A percentile compares a stretch with the other conserved stretches of the same genome.
phyloP scores from a whole-genome alignment of 2,888 invertebrate genomes.

The Carpatolechia fugitivella region DNA sequence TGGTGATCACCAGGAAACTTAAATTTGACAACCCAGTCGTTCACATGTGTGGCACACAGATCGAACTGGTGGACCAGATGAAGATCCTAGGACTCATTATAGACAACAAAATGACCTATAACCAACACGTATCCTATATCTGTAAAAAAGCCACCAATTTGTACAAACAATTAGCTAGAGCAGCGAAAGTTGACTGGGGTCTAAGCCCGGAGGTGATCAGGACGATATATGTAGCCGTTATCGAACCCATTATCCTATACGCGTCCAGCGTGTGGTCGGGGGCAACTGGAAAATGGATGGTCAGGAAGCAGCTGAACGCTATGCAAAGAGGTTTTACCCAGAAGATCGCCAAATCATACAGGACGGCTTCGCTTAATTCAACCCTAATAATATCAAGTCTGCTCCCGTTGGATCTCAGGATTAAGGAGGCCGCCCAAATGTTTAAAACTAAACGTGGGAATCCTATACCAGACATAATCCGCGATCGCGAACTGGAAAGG shows the following conservation, averaged over 20 bases:
- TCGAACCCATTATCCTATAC: slow-evolving; percentile 4
- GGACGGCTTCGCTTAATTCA: slow-evolving; percentile 19
- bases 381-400: slow-evolving; percentile 14
- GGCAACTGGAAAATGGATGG: neutral
- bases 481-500: slow-evolving; percentile 21
- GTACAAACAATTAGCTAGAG: slow-evolving; percentile 9
- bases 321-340: slow-evolving; percentile 2
- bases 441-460: neutral
- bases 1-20: neutral
- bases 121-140: neutral
- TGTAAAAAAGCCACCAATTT: neutral
- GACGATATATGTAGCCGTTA: slow-evolving; percentile 2
- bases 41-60: slow-evolving; percentile 5
- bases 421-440: neutral
- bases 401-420: neutral
- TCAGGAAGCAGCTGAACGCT: neutral
- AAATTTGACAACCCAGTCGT: neutral
- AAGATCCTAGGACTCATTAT: slow-evolving; percentile 21
- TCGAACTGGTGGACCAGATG: slow-evolving; percentile 11
- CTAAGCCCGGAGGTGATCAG: slow-evolving; percentile 9
- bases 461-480: too few species aligned
- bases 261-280: slow-evolving; percentile 20
- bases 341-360: slow-evolving; percentile 17
- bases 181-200: slow-evolving; percentile 10
- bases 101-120: slow-evolving; percentile 14